Conservation (phyloP, 1,140 invertebrate species). For the Rhizoglyphus robini region DNA sequence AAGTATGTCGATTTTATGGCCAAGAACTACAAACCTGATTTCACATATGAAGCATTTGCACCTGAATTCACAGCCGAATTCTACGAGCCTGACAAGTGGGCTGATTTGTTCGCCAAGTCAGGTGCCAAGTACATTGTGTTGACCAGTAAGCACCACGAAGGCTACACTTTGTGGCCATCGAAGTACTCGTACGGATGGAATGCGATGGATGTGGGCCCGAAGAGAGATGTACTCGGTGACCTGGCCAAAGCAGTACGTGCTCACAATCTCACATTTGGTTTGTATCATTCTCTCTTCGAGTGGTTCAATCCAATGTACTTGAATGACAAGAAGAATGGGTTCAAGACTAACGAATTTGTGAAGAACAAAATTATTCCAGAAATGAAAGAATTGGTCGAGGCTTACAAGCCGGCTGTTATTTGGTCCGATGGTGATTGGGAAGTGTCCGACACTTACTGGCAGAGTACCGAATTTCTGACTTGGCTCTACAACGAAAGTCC, state of each 20-base stretch:
- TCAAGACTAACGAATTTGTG: slow-evolving; percentile 28
- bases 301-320: slow-evolving; percentile 35
- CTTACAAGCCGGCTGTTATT: slow-evolving; percentile 71
- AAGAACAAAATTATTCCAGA: slow-evolving; percentile 31
- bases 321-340: slow-evolving; percentile 27
- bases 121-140: slow-evolving; percentile 62
- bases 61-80: slow-evolving; percentile 34
- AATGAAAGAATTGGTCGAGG: slow-evolving; percentile 44
- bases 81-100: slow-evolving; percentile 35
- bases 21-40: slow-evolving; percentile 34
- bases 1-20: slow-evolving; percentile 31
- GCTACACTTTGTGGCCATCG: slow-evolving; percentile 17
- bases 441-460: slow-evolving; percentile 59
- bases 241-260: slow-evolving; percentile 34
- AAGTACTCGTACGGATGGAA: slow-evolving; percentile 63
- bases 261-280: slow-evolving; percentile 34
- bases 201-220: slow-evolving; percentile 65
- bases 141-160: slow-evolving; percentile 51
- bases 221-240: slow-evolving; percentile 54
- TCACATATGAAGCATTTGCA: slow-evolving; percentile 39
- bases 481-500: slow-evolving; percentile 52
- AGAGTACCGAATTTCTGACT: slow-evolving; percentile 47
- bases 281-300: slow-evolving; percentile 37
- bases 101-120: slow-evolving; percentile 31
- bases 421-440: slow-evolving; percentile 74